Conservation (phyloP, 1,140 invertebrate species). For the Cotesia glomerata region DNA sequence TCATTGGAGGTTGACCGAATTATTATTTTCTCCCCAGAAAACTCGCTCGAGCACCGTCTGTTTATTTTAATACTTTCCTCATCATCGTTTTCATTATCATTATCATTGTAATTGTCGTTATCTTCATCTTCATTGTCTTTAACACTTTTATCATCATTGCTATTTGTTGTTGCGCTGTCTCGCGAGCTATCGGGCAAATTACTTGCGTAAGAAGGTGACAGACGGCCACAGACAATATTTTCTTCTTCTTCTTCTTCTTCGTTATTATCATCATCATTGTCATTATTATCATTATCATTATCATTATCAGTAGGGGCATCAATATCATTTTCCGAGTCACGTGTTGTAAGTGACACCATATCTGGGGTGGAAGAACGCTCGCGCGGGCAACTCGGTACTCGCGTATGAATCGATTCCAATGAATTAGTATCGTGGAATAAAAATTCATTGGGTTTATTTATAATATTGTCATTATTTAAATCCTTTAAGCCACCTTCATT, state of each 20-base stretch:
- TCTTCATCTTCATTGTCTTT: not conserved
- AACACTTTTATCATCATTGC: constrained; percentile 29
- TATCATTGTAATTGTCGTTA: constrained; percentile 28
- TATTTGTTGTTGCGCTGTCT: constrained; percentile 37
- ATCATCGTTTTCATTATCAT: constrained; percentile 16
- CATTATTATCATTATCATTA: constrained; percentile 8
- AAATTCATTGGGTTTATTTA: constrained; percentile 13
- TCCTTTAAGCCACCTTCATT: not conserved
- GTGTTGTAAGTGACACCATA: constrained; percentile 35
- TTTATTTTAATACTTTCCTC: constrained; percentile 11
- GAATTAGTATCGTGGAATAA: constrained; percentile 22
- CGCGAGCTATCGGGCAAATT: constrained; percentile 50
- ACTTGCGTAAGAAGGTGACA: constrained; percentile 53
- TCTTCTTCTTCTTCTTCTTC: constrained; percentile 39
- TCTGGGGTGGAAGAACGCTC: constrained; percentile 33
- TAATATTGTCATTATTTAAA: not conserved
- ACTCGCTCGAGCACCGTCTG: constrained; percentile 40
- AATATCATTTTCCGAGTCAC: constrained; percentile 39
- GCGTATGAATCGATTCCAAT: constrained; percentile 24
- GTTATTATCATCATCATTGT: constrained; percentile 31
- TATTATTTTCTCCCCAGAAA: constrained; percentile 49
- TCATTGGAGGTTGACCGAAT: constrained; percentile 50
- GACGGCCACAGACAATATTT: constrained; percentile 39
- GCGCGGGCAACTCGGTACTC: constrained; percentile 24
- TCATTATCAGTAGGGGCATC: constrained; percentile 34